Evolutionary conservation across 92 coral and sea anemone genomes (phyloP).

Genomic region (Montipora capitata): DNA sequence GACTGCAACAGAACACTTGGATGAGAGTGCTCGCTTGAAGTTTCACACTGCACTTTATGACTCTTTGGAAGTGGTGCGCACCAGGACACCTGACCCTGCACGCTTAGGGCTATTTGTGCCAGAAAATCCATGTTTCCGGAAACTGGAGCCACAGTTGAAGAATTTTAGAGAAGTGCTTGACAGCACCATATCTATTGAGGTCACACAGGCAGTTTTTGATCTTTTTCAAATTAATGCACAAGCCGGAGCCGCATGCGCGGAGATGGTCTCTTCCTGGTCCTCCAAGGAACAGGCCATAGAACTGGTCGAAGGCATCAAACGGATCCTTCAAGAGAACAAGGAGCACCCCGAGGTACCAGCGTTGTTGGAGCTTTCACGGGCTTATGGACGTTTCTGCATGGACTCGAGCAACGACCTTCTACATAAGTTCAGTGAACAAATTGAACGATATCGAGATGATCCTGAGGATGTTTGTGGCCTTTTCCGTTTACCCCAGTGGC

Average conservation of each 20-base stretch:
- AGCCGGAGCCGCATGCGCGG: constrained; percentile 14
- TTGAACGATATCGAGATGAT: not conserved
- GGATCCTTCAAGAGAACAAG: not conserved
- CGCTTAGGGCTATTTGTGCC: not conserved
- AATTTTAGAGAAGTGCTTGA: constrained; percentile 34
- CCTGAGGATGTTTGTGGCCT: constrained; percentile 57
- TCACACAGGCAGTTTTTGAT: constrained; percentile 3
- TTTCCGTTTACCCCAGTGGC: constrained; percentile 63
- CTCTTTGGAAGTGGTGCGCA: constrained; percentile 5
- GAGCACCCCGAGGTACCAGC: not conserved
- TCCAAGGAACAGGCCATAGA: not conserved
- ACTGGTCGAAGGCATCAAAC: not conserved
- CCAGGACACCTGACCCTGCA: not conserved
- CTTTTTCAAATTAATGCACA: constrained; percentile 26
- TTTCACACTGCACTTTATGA: not conserved
- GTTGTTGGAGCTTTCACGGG: constrained; percentile 7
- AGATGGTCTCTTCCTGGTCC: constrained; percentile 43
- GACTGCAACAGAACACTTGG: not conserved
- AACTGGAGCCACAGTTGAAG: not conserved
- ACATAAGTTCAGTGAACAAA: constrained; percentile 3
- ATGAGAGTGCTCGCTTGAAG: not conserved
- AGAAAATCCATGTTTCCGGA: not conserved
- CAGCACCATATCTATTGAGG: not conserved
- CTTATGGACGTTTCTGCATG: constrained; percentile 23
- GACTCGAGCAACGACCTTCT: constrained; percentile 36